Base-by-base conservation (phyloP, 1,140 invertebrate species). In the Neotoxoptera formosana region DNA sequence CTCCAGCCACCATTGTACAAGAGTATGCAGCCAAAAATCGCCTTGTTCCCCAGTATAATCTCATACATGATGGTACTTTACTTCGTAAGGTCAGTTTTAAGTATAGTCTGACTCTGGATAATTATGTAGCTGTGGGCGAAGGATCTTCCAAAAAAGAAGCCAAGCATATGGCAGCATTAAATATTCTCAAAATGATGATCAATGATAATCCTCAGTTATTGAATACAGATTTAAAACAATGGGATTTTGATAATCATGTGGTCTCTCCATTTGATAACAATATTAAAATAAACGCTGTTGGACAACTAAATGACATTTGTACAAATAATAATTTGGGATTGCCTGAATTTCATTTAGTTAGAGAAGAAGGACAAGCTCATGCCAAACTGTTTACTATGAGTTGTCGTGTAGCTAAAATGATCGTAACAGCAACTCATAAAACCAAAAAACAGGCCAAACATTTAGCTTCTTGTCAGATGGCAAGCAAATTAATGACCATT, bases 11-110 rank as follows among this genome's bases (percentile, higher is more conserved):
- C 93, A 96, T 97, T 76, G 95, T 97, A 9, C 97, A 98, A 95
- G 97, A 98, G 95, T 96, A 97, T 94, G 97, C 97, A 95, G 96
- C 96, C 0, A 96, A 96, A 93, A 95, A 96, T 76, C 95, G 96
- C 7, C 95, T 95, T 41, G 96, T 95, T 17, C 97, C 97, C 4
- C 96, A 96, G 94, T 97, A 97, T 94, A 96, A 97, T 94, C 95
- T 97, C 45, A 96, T 97, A 94, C 95, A 96, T 90, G 96, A 97
- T 94, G 97, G 97, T 94, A 96, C 96, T 36, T 97, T 96, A 25
- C 96, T 97, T 2, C 97, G 97, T 95, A 96, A 97, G 93, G 97
- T 97, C 92, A 96, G 96, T 47, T 98, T 97, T 94, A 96, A 96
- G 14, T 97, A 97, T 95, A 47, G 34, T 6, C 2, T 93, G 1